These are phyloP conservation scores for Nibea albiflora DNA, from an alignment of 2,113 vertebrate species.

Conservation along the genomic window DNA sequence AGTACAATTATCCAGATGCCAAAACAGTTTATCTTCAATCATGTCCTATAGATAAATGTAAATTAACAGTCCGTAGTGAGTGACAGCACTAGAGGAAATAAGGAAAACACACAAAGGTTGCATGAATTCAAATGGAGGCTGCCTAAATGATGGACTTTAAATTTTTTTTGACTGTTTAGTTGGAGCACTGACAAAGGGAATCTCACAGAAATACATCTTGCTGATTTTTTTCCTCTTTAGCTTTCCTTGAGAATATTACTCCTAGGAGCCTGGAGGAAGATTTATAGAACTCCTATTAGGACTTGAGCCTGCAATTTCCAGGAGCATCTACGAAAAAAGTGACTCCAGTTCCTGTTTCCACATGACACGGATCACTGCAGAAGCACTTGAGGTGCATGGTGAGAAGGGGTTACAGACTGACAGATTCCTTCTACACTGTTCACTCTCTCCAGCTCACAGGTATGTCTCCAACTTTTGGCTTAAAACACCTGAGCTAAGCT, in stretches of 20 bases:
- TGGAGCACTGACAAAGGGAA: not conserved
- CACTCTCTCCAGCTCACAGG: not conserved
- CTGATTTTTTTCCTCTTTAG: not conserved
- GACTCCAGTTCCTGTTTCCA: not conserved
- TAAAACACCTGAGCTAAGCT: slow-evolving; percentile 9
- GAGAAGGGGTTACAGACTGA: not conserved
- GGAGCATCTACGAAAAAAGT: slow-evolving; percentile 1
- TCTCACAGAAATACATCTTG: slow-evolving; percentile 13
- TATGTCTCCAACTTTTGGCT: slow-evolving; percentile 2
- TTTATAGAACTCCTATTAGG: slow-evolving; percentile 8
- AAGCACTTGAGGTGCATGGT: not conserved
- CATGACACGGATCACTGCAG: not conserved
- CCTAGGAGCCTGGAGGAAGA: slow-evolving; percentile 4
- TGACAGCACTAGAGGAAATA: not conserved
- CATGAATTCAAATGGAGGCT: not conserved
- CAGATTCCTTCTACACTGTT: not conserved
- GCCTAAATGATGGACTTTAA: not conserved
- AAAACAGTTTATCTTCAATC: not conserved
- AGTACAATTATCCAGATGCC: not conserved
- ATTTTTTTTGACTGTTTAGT: not conserved
- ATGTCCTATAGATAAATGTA: not conserved
- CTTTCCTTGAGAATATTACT: slow-evolving; percentile 22
- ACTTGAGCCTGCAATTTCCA: slow-evolving; percentile 8
- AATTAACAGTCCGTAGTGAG: not conserved
- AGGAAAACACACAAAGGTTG: not conserved